Base-by-base conservation (phyloP, 53 echinoderm and acorn worm species). In the Astropecten irregularis region DNA sequence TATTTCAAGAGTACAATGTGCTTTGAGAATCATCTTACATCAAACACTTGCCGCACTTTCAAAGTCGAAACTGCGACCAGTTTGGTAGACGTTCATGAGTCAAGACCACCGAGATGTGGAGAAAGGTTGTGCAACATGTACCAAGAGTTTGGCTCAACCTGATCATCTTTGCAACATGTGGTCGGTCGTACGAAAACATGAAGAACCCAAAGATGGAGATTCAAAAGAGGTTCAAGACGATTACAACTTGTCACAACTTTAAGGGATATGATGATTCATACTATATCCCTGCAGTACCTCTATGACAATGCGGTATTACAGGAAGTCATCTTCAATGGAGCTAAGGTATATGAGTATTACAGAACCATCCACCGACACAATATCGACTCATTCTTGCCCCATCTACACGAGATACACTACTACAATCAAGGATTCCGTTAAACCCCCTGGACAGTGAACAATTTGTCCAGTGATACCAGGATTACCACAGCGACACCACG, bases 1-100 rank as follows among this genome's bases (percentile, higher is more conserved):
- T 51, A 86, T 95, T 91, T 42, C 63, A 95, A 91, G 44, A 69
- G 84, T 47, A 1, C 14, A 8, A 18, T 4, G 0, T 95, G 95
- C 46, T 89, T 58, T 81, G 31, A 71, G 2, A 77, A 84, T 49
- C 91, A 95, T 30, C n/a, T 32, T 9, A 48, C 48, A 40, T 9
- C 0, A 49, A 49, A 49, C n/a, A 62, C 37, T n/a, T 23, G 39
- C 18, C 32, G 1, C 49, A 67, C 25, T 67, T 35, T 44, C 21
- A 40, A 16, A 77, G 86, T 68, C 26, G 16, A 7, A 14, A 37
- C 7, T 86, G 86, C 48, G 31, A 60, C 26, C 47, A 33, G 6
- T 76, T 83, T 15, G 29, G 67, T 36, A 91, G 49, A 37, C 49
- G 34, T 0, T 42, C 7, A 11, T 49, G 2, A 51, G 44, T 15